Evolutionary conservation across 2,797 vertebrate species (phyloP), one percentile per base, ranked within the genome.

Genomic region (Apogon hyalosoma): DNA sequence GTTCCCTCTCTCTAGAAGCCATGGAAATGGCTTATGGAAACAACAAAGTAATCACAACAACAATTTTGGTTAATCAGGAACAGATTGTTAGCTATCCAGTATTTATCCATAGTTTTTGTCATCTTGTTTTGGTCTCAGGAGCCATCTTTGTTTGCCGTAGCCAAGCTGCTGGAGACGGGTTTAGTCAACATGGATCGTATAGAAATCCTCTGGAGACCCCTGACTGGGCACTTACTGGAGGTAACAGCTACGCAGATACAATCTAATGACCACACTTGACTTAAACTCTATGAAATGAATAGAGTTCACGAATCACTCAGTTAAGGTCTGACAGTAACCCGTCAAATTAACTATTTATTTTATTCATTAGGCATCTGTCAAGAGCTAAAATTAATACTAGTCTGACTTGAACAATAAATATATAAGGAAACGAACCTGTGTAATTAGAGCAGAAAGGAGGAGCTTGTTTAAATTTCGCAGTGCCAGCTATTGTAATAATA

Each of bases 21-120:
- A 99, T 99, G 98, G 98, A 99, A 88, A 99, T 99, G 98, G 97
- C 97, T 52, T 98, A 96, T 82, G 97, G 98, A 79, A 99, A 96
- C 87, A 99, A 97, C 89, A 99, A 99, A 96, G 98, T 97, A 43
- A 42, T 10, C 24, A 15, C 13, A 1, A n/a, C 24, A 28, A 4
- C 24, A 28, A 6, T 28, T 28, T 28, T 28, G 24, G 24, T 28
- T 28, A 3, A 40, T 56, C 15, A n/a, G 6, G 3, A 45, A 33
- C 6, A 46, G 1, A 21, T 5, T 18, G 7, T 2, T 61, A 11
- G 0, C 13, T 41, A 0, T 49, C 9, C 2, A 11, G 13, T 36
- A 7, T 57, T 33, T 11, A 49, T 40, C 1, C 40, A 13, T 28
- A 19, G 11, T 19, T 41, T 56, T 5, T 62, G 0, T 28, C 46